phyloP scores from a whole-genome alignment of 2,113 vertebrate species.

The Oncorhynchus keta region DNA sequence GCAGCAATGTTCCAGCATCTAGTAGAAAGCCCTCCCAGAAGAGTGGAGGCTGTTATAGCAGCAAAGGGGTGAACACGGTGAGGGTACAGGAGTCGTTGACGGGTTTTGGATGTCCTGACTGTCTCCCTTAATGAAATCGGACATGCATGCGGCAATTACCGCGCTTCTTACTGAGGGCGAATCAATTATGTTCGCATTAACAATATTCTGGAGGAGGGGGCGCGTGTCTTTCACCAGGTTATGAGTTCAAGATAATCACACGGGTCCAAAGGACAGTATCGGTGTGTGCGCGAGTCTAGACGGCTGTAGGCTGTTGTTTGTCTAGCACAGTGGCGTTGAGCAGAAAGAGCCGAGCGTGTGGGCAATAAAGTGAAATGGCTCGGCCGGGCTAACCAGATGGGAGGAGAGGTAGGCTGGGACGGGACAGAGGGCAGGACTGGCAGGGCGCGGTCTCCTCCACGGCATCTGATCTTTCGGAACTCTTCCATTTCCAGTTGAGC shows the following conservation, averaged over 20 bases:
- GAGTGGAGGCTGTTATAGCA: no score
- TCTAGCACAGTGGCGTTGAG: slow-evolving; percentile 27
- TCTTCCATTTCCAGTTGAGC: slow-evolving; percentile 81
- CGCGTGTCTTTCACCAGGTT: neutral
- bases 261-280: slow-evolving; percentile 58
- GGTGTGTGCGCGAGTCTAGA: slow-evolving; percentile 34
- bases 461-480: slow-evolving; percentile 81
- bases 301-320: slow-evolving; percentile 25
- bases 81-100: slow-evolving; percentile 1
- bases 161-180: slow-evolving; percentile 7
- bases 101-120: slow-evolving; percentile 10
- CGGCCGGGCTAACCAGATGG: slow-evolving; percentile 66
- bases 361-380: slow-evolving; percentile 51
- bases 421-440: slow-evolving; percentile 65
- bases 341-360: slow-evolving; percentile 27
- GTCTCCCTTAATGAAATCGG: slow-evolving; percentile 23
- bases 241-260: slow-evolving; percentile 19
- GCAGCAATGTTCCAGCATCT: no score
- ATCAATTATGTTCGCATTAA: slow-evolving; percentile 1
- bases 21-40: no score
- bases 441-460: slow-evolving; percentile 86
- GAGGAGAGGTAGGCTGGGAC: slow-evolving; percentile 69
- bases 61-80: neutral
- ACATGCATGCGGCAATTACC: slow-evolving; percentile 13
- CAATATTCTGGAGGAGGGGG: neutral